Percentiles rank a stretch among this genome's conserved stretches.
These are phyloP conservation scores for Hanleya hanleyi DNA, from an alignment of 2,888 invertebrate genomes.

Conservation along the genomic window DNA sequence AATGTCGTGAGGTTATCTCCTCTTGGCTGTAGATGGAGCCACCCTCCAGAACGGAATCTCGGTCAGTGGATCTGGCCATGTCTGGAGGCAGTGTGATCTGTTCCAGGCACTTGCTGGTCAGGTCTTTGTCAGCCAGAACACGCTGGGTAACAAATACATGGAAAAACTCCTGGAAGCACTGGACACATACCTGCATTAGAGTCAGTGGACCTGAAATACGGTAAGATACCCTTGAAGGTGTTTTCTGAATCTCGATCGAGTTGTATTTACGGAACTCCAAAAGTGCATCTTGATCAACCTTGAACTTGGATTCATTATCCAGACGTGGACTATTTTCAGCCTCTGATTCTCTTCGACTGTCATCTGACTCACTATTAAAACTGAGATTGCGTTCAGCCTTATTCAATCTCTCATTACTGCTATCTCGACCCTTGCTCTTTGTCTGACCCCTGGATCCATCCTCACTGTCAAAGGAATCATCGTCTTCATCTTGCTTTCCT, in stretches of 20 bases:
- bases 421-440: neutral
- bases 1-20: neutral
- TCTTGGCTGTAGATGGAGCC: slow-evolving; percentile 31
- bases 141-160: slow-evolving; percentile 58
- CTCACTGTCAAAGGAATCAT: slow-evolving; percentile 9
- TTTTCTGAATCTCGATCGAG: slow-evolving; percentile 1
- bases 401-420: neutral
- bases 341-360: too few relatives aligned
- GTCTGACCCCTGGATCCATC: slow-evolving; percentile 1
- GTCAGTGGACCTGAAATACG: slow-evolving; percentile 30
- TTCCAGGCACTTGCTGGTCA: slow-evolving; percentile 39
- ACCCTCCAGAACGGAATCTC: slow-evolving; percentile 40
- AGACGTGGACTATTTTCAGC: neutral
- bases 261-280: neutral
- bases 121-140: slow-evolving; percentile 42
- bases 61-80: slow-evolving; percentile 23
- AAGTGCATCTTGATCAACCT: neutral
- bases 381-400: neutral
- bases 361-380: neutral
- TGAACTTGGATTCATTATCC: neutral
- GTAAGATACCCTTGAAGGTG: neutral
- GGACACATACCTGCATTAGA: slow-evolving; percentile 70
- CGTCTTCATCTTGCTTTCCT: neutral
- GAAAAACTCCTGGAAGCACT: slow-evolving; percentile 70
- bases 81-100: slow-evolving; percentile 26